Percentiles rank a stretch among this genome's conserved stretches.
Evolutionary conservation across 2,113 vertebrate species (phyloP).

Genomic region (Hippocampus barbouri): DNA sequence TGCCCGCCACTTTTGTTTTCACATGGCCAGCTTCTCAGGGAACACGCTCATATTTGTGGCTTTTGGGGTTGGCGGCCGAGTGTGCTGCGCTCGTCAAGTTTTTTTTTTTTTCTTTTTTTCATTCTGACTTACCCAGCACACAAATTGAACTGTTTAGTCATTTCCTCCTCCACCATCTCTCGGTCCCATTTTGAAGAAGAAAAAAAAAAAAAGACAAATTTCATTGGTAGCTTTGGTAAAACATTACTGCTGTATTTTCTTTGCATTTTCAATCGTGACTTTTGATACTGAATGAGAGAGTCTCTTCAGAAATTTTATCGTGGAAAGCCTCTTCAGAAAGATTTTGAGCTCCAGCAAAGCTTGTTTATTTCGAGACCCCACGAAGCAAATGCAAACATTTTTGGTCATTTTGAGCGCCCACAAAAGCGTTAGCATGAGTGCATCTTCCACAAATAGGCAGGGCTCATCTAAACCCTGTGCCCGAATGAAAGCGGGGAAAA

Average conservation of each 20-base stretch:
- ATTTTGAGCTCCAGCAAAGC: constrained; percentile 25
- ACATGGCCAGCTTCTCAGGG: constrained; percentile 70
- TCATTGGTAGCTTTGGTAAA: constrained; percentile 24
- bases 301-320: constrained; percentile 9
- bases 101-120: constrained; percentile 20
- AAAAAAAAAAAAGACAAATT: constrained; percentile 36
- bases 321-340: constrained; percentile 27
- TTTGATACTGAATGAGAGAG: constrained; percentile 15
- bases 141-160: constrained; percentile 66
- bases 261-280: neutral
- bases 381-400: constrained; percentile 56
- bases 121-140: constrained; percentile 60
- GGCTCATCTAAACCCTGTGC: constrained; percentile 47
- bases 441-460: constrained; percentile 33
- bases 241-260: constrained; percentile 17
- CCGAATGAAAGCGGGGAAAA: constrained; percentile 35
- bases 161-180: constrained; percentile 55
- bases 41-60: constrained; percentile 75
- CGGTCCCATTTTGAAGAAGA: constrained; percentile 29
- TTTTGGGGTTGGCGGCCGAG: constrained; percentile 67
- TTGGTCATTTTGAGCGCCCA: constrained; percentile 45
- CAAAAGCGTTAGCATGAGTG: constrained; percentile 49
- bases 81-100: constrained; percentile 63
- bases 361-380: constrained; percentile 51
- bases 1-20: constrained; percentile 71